Conservation (phyloP, 2,888 invertebrate genomes). For the Perizoma flavofasciatum region DNA sequence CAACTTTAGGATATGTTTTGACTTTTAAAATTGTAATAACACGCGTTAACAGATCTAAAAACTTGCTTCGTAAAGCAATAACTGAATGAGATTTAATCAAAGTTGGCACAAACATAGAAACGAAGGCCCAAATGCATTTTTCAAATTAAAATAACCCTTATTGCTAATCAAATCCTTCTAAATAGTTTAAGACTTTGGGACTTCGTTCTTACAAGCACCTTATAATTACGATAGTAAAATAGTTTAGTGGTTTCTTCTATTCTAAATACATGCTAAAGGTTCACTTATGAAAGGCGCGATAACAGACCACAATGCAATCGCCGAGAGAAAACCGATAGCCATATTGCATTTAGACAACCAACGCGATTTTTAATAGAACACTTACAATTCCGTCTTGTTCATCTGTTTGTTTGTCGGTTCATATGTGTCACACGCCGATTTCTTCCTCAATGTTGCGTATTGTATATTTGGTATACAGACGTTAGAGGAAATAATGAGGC, state of each 20-base stretch:
- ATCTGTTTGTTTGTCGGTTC: too few species aligned
- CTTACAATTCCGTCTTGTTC: too few species aligned
- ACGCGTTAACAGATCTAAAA: slow-evolving; percentile 29
- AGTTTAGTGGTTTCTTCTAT: slow-evolving; percentile 53
- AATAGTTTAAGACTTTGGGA: slow-evolving; percentile 48
- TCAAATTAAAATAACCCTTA: slow-evolving; percentile 64
- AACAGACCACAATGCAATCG: background rate
- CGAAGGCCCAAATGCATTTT: slow-evolving; percentile 58
- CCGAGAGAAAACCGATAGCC: too few species aligned
- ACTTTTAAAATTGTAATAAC: slow-evolving; percentile 26
- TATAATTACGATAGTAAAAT: slow-evolving; percentile 53
- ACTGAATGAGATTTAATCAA: slow-evolving; percentile 35
- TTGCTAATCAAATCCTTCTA: slow-evolving; percentile 48
- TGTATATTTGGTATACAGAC: too few species aligned
- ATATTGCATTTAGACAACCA: too few species aligned
- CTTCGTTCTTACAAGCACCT: slow-evolving; percentile 72
- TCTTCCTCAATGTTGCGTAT: too few species aligned
- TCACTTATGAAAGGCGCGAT: slow-evolving; percentile 2
- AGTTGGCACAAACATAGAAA: slow-evolving; percentile 77
- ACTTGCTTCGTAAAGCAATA: slow-evolving; percentile 20
- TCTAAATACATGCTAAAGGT: slow-evolving; percentile 60
- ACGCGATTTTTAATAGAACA: too few species aligned
- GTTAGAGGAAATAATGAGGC: too few species aligned
- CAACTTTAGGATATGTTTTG: slow-evolving; percentile 68
- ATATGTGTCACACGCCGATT: too few species aligned